Conservation (phyloP, 92 coral and sea anemone species). For the Zoanthus sansibaricus region DNA sequence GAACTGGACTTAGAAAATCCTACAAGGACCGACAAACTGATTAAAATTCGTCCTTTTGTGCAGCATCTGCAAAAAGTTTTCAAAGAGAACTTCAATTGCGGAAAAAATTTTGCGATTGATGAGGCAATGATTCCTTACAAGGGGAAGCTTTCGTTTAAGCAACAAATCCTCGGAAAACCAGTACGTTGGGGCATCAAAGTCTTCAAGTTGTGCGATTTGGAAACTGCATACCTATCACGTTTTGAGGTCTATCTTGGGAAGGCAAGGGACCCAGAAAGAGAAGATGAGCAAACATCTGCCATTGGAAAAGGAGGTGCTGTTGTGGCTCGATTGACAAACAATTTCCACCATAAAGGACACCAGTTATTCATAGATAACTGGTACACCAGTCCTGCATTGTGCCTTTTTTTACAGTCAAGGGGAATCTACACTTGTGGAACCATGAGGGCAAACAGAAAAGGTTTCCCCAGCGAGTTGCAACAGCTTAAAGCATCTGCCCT, state of each 20-base stretch:
- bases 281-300: constrained; percentile 27
- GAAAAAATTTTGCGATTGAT: constrained; percentile 39
- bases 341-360: constrained; percentile 43
- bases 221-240: constrained; percentile 26
- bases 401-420: constrained; percentile 22
- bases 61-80: constrained; percentile 27
- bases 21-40: constrained; percentile 13
- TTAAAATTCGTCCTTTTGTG: constrained; percentile 36
- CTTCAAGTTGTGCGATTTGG: constrained; percentile 38
- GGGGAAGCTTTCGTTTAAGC: constrained; percentile 49
- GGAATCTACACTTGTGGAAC: constrained; percentile 62
- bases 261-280: constrained; percentile 14
- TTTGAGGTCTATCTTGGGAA: constrained; percentile 59
- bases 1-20: constrained; percentile 20
- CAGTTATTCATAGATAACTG: constrained; percentile 52
- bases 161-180: constrained; percentile 41
- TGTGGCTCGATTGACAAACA: constrained; percentile 11
- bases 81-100: constrained; percentile 48
- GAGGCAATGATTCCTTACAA: constrained; percentile 63
- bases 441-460: constrained; percentile 36
- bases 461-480: constrained; percentile 35
- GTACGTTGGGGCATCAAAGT: constrained; percentile 63
- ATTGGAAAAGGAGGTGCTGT: constrained; percentile 56
- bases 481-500: constrained; percentile 43
- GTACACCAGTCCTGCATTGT: constrained; percentile 57